A percentile compares a stretch with the other conserved stretches of the same genome.
Evolutionary conservation across 2,113 vertebrate species (phyloP).

Genomic region (Semnornis frantzii): DNA sequence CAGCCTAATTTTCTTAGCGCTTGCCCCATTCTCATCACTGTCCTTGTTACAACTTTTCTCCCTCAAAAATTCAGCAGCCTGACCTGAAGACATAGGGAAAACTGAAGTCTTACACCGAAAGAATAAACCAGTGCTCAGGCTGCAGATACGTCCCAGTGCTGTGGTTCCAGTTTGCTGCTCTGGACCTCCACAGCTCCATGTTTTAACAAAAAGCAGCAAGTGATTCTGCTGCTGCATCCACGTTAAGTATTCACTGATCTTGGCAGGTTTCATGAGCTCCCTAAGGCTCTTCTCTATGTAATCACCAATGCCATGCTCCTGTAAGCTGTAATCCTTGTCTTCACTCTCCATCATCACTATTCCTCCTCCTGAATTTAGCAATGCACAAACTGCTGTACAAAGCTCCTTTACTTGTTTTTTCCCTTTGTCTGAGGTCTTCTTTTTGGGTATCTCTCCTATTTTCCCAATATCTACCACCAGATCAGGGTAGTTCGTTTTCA

Average conservation of each 20-base stretch:
- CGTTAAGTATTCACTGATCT: neutral
- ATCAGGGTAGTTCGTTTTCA: neutral
- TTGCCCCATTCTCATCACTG: neutral
- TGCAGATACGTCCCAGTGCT: neutral
- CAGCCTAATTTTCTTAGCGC: neutral
- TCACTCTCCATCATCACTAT: conserved; percentile 24
- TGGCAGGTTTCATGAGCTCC: neutral
- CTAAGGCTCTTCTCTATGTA: conserved; percentile 50
- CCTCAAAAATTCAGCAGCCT: neutral
- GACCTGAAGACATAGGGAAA: neutral
- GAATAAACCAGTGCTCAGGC: conserved; percentile 40
- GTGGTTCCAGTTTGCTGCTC: neutral
- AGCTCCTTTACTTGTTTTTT: conserved; percentile 3
- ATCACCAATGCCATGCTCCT: conserved; percentile 10
- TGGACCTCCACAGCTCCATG: neutral
- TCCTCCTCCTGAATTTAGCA: conserved; percentile 70
- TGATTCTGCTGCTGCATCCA: neutral
- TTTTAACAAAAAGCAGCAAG: conserved; percentile 68
- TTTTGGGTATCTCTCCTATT: conserved; percentile 39
- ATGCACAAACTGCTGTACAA: neutral
- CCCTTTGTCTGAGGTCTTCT: neutral
- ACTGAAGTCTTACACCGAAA: neutral
- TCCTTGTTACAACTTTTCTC: neutral
- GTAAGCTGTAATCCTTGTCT: conserved; percentile 1
- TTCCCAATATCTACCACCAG: neutral